A percentile compares a stretch with the other conserved stretches of the same genome.
These are phyloP conservation scores for Hypsopygia costalis DNA, from an alignment of 2,888 invertebrate genomes.

Conservation along the genomic window DNA sequence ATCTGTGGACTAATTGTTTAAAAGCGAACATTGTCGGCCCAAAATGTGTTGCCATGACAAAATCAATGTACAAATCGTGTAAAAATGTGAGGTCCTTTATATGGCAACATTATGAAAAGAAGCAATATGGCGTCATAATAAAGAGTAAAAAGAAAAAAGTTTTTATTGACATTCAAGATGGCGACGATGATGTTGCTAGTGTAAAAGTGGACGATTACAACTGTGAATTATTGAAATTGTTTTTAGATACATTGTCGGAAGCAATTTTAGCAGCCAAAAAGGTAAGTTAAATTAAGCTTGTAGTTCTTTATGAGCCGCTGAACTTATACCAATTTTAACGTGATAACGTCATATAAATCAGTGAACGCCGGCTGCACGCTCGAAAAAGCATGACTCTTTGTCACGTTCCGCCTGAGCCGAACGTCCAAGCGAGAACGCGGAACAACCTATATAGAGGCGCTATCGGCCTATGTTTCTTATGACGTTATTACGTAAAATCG, in stretches of 20 bases:
- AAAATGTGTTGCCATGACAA: constrained; percentile 59
- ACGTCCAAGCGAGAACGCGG: too few relatives aligned
- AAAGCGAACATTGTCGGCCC: constrained; percentile 61
- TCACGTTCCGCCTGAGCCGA: too few relatives aligned
- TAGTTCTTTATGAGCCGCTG: too few relatives aligned
- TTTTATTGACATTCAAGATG: constrained; percentile 23
- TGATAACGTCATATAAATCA: too few relatives aligned
- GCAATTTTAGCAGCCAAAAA: constrained; percentile 65
- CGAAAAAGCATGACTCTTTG: too few relatives aligned
- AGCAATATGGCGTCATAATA: constrained; percentile 28
- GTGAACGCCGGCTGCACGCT: too few relatives aligned
- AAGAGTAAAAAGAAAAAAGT: constrained; percentile 26
- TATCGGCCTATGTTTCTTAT: too few relatives aligned
- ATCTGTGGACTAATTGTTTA: constrained; percentile 47
- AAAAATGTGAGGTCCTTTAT: constrained; percentile 56
- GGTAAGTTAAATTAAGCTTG: constrained; percentile 38
- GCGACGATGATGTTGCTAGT: constrained; percentile 24
- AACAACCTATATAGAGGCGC: too few relatives aligned
- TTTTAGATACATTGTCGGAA: constrained; percentile 61
- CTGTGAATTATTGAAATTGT: constrained; percentile 50
- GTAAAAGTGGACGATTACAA: constrained; percentile 47
- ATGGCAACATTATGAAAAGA: constrained; percentile 51
- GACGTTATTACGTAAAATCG: too few relatives aligned
- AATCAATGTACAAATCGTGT: constrained; percentile 46
- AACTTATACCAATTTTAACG: too few relatives aligned